phyloP scores from a whole-genome alignment of 1,140 invertebrate species.

The Cydia pomonella region DNA sequence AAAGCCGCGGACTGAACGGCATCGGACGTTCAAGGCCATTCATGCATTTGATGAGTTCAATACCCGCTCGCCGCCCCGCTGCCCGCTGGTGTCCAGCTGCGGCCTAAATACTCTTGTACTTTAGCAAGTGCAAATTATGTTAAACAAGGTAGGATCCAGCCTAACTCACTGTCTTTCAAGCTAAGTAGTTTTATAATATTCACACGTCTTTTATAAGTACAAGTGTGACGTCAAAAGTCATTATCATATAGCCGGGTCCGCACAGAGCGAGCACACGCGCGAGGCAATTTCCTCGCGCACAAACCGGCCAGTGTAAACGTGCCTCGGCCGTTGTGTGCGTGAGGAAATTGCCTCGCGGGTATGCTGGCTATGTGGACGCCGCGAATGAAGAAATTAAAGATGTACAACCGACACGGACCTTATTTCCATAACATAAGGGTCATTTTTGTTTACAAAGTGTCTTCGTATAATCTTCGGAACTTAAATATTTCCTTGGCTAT shows the following conservation, averaged over 20 bases:
- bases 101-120: background rate
- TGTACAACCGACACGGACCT: background rate
- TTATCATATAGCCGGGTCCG: no score
- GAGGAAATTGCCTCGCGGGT: no score
- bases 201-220: slow-evolving; percentile 13
- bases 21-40: no score
- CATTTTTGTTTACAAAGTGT: background rate
- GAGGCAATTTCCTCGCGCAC: no score
- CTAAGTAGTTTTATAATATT: background rate
- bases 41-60: no score
- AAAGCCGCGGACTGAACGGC: background rate
- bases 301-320: no score
- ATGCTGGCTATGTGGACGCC: no score
- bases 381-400: background rate
- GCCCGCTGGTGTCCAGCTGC: no score
- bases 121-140: background rate
- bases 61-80: no score
- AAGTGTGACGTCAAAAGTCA: background rate
- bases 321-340: no score
- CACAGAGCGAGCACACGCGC: no score
- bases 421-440: background rate
- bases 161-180: background rate
- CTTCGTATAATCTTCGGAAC: background rate
- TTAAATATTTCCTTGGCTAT: background rate
- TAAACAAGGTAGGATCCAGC: slow-evolving; percentile 11